Percentiles rank a stretch among this genome's conserved stretches.
phyloP scores from a whole-genome alignment of 2,113 vertebrate species.

The Grammomys surdaster region DNA sequence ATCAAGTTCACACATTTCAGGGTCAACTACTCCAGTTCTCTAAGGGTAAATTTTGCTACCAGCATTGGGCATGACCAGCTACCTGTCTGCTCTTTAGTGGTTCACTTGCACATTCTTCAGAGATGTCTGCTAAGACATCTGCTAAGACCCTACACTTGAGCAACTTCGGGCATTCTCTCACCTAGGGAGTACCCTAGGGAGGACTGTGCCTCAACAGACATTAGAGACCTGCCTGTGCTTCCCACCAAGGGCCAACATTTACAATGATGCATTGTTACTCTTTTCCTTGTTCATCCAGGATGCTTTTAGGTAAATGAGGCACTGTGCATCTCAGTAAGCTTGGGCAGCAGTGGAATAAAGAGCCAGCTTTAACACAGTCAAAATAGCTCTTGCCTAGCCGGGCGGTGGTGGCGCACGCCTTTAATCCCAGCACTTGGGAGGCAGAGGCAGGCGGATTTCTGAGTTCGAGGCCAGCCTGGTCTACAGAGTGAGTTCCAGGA shows the following conservation, averaged over 20 bases:
- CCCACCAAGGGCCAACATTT: not conserved
- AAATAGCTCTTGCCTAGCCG: not conserved
- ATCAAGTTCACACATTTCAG: not conserved
- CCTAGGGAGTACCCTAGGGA: rapidly evolving
- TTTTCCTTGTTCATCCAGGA: not conserved
- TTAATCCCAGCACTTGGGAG: too few species aligned
- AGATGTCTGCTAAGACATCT: too few species aligned
- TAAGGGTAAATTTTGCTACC: not conserved
- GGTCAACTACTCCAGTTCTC: not conserved
- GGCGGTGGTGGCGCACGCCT: too few species aligned
- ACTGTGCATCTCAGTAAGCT: rapidly evolving
- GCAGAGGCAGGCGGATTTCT: too few species aligned
- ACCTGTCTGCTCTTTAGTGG: not conserved
- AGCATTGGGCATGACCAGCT: not conserved
- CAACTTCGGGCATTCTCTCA: not conserved
- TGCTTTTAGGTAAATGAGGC: not conserved
- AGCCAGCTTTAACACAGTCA: not conserved
- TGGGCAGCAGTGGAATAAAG: not conserved
- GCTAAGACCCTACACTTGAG: not conserved
- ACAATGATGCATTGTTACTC: not conserved
- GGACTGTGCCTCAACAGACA: too few species aligned
- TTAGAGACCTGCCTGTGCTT: not conserved
- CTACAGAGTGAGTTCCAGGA: too few species aligned
- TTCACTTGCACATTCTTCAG: not conserved
- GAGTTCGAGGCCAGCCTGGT: too few species aligned